Conservation (phyloP, 2,888 invertebrate genomes). For the Drosophila cyrtoloma region DNA sequence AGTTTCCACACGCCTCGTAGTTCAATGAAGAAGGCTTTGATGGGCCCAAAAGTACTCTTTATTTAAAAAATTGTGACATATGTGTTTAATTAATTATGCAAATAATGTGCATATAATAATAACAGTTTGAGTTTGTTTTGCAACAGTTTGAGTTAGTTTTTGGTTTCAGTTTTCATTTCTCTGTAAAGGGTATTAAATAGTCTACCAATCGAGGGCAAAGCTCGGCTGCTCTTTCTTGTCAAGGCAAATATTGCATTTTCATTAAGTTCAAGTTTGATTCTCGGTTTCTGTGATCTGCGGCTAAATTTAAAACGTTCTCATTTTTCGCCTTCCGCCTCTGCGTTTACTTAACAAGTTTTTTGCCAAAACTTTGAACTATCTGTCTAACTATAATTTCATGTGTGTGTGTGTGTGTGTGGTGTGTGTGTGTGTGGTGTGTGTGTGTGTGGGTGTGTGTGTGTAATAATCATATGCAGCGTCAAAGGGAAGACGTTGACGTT, state of each 20-base stretch:
- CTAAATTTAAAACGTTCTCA: constrained; percentile 26
- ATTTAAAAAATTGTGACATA: neutral
- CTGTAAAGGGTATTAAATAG: constrained; percentile 15
- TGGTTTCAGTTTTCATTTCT: neutral
- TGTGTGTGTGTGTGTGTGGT: neutral
- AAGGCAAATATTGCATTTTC: constrained; percentile 63
- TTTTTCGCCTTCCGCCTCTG: constrained; percentile 15
- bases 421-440: constrained; percentile 2
- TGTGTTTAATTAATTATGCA: neutral
- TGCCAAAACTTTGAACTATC: constrained; percentile 54
- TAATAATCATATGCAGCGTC: constrained; percentile 51
- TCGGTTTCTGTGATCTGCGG: constrained; percentile 56
- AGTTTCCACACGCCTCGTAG: constrained; percentile 1
- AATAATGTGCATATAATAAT: neutral
- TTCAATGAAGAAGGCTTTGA: neutral
- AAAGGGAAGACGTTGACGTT: constrained; percentile 26
- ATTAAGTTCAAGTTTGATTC: constrained; percentile 66
- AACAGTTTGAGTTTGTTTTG: neutral
- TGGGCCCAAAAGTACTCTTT: neutral
- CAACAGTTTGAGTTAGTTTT: too few species aligned
- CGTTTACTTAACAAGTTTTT: constrained; percentile 60
- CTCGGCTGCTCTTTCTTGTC: constrained; percentile 19
- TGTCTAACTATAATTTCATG: constrained; percentile 32
- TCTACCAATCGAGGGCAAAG: constrained; percentile 2
- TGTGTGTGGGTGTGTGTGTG: constrained; percentile 8